phyloP scores from a whole-genome alignment of 1,140 invertebrate genomes.

The Ooceraea biroi region DNA sequence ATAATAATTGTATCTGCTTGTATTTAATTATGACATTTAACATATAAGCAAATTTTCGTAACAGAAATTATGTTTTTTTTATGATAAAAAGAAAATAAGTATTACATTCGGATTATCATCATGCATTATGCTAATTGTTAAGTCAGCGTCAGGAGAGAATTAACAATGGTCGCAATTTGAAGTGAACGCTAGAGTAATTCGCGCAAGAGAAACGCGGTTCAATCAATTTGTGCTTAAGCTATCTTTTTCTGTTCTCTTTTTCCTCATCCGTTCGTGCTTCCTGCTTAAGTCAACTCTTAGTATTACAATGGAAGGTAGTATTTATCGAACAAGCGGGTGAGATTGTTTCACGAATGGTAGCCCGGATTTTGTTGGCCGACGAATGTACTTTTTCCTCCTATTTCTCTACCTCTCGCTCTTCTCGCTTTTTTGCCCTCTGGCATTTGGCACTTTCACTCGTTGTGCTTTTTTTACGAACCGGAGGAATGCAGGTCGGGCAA shows the following conservation, averaged over 20 bases:
- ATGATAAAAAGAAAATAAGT: not conserved
- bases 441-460: constrained; percentile 44
- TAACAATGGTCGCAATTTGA: not conserved
- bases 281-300: constrained; percentile 26
- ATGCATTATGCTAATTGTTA: not conserved
- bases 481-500: constrained; percentile 42
- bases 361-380: constrained; percentile 40
- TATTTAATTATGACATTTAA: constrained; percentile 17
- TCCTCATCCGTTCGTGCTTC: not conserved
- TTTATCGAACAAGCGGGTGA: constrained; percentile 42
- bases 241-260: not conserved
- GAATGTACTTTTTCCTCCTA: not conserved
- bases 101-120: not conserved
- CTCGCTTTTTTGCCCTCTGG: constrained; percentile 30
- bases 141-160: not conserved
- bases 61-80: not conserved
- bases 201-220: constrained; percentile 22
- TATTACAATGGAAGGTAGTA: constrained; percentile 35
- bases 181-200: constrained; percentile 24
- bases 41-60: not conserved
- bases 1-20: not conserved
- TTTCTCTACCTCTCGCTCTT: not conserved
- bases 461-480: constrained; percentile 22
- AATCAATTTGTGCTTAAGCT: constrained; percentile 31
- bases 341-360: constrained; percentile 48